phyloP scores from a whole-genome alignment of 2,113 vertebrate species.

The Casuarius casuarius region DNA sequence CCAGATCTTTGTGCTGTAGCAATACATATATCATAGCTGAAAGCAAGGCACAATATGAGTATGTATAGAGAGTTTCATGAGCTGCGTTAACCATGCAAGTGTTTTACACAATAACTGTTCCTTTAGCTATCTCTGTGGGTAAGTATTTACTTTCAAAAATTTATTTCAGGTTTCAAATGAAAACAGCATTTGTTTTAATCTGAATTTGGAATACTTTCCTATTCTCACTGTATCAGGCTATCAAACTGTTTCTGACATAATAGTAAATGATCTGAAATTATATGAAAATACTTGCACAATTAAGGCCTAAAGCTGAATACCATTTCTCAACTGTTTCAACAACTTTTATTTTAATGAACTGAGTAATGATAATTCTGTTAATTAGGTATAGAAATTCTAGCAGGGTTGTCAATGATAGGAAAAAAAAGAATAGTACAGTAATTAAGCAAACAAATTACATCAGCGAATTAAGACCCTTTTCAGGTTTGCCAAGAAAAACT shows the following conservation, averaged over 20 bases:
- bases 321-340: background rate
- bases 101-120: background rate
- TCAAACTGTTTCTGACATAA: background rate
- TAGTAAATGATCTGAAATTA: background rate
- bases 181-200: background rate
- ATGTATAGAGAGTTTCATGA: background rate
- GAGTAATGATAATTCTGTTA: background rate
- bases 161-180: background rate
- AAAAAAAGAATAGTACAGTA: background rate
- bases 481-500: background rate
- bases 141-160: background rate
- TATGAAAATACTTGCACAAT: background rate
- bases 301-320: background rate
- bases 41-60: background rate
- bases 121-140: background rate
- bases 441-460: background rate
- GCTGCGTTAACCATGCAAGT: background rate
- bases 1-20: background rate
- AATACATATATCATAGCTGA: background rate
- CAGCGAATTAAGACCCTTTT: slow-evolving; percentile 8
- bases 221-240: background rate
- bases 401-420: background rate
- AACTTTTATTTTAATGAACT: background rate
- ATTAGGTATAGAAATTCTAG: background rate
- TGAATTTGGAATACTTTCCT: background rate